Percentiles rank a stretch among this genome's conserved stretches.
Evolutionary conservation across 1,140 invertebrate species (phyloP).

Genomic region (Teleopsis dalmanni): DNA sequence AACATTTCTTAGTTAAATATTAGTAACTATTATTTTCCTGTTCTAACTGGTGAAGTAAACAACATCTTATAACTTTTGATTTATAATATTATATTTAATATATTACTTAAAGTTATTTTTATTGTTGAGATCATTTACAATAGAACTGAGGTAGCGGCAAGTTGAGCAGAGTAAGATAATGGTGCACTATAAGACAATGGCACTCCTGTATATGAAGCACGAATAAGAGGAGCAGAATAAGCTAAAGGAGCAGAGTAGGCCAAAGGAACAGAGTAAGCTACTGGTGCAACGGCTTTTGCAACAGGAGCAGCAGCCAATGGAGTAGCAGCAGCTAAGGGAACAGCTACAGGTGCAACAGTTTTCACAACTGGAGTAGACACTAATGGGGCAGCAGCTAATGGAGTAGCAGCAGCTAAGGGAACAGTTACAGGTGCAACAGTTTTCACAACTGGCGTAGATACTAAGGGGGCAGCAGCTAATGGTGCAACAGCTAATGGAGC

Average conservation of each 20-base stretch:
- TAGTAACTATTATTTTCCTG: too few species aligned
- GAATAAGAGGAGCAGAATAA: conserved; percentile 6
- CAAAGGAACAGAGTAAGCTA: not conserved
- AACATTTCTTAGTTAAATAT: too few species aligned
- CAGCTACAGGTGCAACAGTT: not conserved
- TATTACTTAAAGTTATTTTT: too few species aligned
- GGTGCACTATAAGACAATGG: conserved; percentile 25
- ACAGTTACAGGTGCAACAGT: conserved; percentile 7
- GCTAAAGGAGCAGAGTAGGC: conserved; percentile 23
- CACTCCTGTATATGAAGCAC: not conserved
- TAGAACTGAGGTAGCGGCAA: not conserved
- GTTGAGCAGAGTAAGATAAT: conserved; percentile 4
- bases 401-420: not conserved
- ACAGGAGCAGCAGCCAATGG: not conserved
- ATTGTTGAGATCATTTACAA: not conserved
- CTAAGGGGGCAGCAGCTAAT: conserved; percentile 6
- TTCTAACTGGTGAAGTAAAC: too few species aligned
- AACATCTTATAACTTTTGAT: too few species aligned
- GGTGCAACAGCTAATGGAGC: conserved; percentile 5
- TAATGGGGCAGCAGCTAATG: not conserved
- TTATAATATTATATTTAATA: too few species aligned
- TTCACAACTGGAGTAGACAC: not conserved
- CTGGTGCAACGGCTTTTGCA: not conserved
- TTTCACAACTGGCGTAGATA: too few species aligned
- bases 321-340: not conserved